A percentile compares a stretch with the other conserved stretches of the same genome.
Conservation (phyloP, 2,888 invertebrate genomes). For the Cepaea hortensis region DNA sequence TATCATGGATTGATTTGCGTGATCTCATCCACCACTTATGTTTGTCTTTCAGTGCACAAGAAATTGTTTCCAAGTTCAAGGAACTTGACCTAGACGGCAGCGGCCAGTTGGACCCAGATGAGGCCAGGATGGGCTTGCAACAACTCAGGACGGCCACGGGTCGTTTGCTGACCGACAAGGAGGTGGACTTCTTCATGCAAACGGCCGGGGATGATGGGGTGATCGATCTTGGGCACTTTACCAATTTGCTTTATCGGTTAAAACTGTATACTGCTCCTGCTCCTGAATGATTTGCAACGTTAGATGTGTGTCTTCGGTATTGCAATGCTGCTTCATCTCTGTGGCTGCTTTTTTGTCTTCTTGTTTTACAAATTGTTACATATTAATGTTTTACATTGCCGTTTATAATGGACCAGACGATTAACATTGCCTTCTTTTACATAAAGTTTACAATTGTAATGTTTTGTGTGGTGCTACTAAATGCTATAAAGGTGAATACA, state of each 20-base stretch:
- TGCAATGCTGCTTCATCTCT: too few relatives aligned
- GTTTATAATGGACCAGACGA: too few relatives aligned
- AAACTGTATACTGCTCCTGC: conserved; percentile 70
- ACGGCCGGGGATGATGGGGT: conserved; percentile 70
- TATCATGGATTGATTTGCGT: not conserved
- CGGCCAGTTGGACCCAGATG: conserved; percentile 71
- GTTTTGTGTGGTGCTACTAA: too few relatives aligned
- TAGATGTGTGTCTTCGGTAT: too few relatives aligned
- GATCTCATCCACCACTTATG: not conserved
- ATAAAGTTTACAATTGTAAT: too few relatives aligned
- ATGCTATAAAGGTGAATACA: too few relatives aligned
- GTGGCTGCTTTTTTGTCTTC: too few relatives aligned
- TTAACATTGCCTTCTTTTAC: too few relatives aligned
- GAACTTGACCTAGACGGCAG: conserved; percentile 71
- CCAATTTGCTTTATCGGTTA: conserved; percentile 68
- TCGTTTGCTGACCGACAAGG: conserved; percentile 66
- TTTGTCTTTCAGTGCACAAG: conserved; percentile 64
- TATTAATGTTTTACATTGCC: too few relatives aligned
- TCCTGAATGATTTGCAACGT: conserved; percentile 45
- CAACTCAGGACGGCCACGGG: conserved; percentile 68
- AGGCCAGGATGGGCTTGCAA: conserved; percentile 68
- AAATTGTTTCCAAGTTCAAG: conserved; percentile 68
- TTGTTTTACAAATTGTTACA: too few relatives aligned
- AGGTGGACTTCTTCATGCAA: conserved; percentile 74
- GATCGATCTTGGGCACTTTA: conserved; percentile 73